Evolutionary conservation across 2,113 vertebrate genomes (phyloP).

Genomic region (Perognathus longimembris): DNA sequence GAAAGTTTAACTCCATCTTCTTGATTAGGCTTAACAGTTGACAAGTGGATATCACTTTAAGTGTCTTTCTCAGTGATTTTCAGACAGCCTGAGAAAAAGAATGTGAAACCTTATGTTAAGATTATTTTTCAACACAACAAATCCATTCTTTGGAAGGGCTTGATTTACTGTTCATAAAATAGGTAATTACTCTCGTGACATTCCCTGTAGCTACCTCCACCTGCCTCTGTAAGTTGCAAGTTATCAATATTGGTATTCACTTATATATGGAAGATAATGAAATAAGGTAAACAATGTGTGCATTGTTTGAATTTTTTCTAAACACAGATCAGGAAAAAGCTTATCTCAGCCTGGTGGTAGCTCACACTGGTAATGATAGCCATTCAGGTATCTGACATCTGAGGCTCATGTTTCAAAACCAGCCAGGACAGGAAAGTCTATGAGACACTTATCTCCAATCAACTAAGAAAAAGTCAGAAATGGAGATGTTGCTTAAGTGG

Average conservation of each 20-base stretch:
- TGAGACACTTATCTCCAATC: no score
- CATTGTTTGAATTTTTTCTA: neutral
- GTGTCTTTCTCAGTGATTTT: neutral
- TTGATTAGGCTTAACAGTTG: neutral
- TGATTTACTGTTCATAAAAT: neutral
- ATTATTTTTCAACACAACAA: neutral
- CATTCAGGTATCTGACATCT: no score
- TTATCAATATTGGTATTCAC: neutral
- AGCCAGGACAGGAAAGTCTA: no score
- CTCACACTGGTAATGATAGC: no score
- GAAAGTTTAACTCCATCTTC: neutral
- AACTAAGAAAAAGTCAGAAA: no score
- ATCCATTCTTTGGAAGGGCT: neutral
- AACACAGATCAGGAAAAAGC: neutral
- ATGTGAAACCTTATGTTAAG: neutral
- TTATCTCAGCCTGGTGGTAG: no score
- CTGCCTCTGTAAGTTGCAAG: neutral
- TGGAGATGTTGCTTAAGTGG: no score
- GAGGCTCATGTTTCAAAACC: no score
- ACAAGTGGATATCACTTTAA: neutral
- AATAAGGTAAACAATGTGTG: neutral
- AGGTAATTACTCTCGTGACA: rapidly evolving
- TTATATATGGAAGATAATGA: neutral
- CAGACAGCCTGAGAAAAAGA: neutral
- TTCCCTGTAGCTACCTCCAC: no score